phyloP scores from a whole-genome alignment of 2,113 vertebrate genomes.

The Lasiurus borealis region DNA sequence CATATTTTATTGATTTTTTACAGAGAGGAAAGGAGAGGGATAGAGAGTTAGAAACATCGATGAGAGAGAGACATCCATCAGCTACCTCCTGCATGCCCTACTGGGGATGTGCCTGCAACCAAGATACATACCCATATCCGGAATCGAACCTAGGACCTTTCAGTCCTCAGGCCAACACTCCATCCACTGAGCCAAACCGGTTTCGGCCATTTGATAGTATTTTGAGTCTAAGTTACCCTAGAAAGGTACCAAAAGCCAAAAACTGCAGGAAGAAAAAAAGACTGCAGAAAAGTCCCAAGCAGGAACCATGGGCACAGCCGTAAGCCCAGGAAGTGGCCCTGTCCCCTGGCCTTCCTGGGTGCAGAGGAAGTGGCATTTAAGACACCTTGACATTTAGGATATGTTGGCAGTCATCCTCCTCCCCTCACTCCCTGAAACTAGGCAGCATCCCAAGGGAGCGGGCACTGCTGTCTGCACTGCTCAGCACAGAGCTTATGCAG shows the following conservation, averaged over 20 bases:
- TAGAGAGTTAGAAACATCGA: too few species aligned
- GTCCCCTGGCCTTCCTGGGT: too few species aligned
- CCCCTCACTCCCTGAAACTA: not conserved
- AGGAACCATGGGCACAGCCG: not conserved
- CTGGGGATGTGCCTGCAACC: too few species aligned
- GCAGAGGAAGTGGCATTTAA: not conserved
- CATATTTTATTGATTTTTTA: too few species aligned
- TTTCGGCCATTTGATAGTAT: not conserved
- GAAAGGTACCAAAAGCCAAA: not conserved
- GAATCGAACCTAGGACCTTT: too few species aligned
- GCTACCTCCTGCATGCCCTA: too few species aligned
- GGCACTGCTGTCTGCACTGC: fast-evolving
- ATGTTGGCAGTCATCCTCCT: not conserved
- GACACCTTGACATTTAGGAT: not conserved
- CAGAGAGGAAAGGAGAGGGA: too few species aligned
- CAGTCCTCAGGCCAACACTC: too few species aligned
- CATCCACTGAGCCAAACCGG: too few species aligned
- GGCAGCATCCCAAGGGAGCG: not conserved
- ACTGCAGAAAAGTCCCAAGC: not conserved
- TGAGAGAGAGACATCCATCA: too few species aligned
- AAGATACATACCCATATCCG: too few species aligned
- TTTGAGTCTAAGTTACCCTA: not conserved
- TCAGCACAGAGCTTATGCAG: not conserved
- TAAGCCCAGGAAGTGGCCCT: not conserved
- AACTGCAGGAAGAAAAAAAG: not conserved